Evolutionary conservation across 1,140 invertebrate species (phyloP), one percentile per base, ranked within the genome.

Genomic region (Temnothorax longispinosus): DNA sequence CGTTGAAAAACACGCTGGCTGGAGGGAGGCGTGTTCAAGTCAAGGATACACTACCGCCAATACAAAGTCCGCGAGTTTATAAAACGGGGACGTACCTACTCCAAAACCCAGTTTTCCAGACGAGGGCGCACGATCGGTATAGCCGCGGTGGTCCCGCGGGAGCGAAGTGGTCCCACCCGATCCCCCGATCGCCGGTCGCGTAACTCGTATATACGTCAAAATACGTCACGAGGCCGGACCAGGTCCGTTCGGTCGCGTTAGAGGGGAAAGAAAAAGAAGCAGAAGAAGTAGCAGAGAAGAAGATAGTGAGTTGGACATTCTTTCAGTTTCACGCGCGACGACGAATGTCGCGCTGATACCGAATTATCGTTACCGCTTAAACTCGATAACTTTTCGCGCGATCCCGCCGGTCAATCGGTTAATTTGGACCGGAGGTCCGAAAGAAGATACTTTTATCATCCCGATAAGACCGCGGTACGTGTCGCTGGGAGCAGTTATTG

Each of bases 61-160:
- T 87, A 90, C 86, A 87, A 84, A 90, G 87, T 72, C 81, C 62
- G 67, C 13, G 62, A 54, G 58, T 87, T 90, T 87, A 91, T 74
- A 90, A 91, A 91, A 87, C 89, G 74, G 78, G 78, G 35, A 78
- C n/a, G 52, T 71, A 90, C 80, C 80, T 88, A 80, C 88, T 78
- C 65, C 60, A 78, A 91, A 85, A 69, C 77, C 74, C 84, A 88
- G 90, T 89, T 89, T 87, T 85, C 78, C 27, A 21, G 58, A 54
- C 85, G 87, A 87, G 41, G 65, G 41, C 21, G 65, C 65, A 41
- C 65, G 44, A 69, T 69, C 41, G 65, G 21, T 50, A 41, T 41
- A 69, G 38, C 41, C 65, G 21, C 41, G 41, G 41, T 69, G 41
- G 41, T 69, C 41, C 58, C 60, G 47, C 47, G 52, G 32, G 27